phyloP scores from a whole-genome alignment of 2,888 invertebrate genomes.

The Leistus spinibarbis region DNA sequence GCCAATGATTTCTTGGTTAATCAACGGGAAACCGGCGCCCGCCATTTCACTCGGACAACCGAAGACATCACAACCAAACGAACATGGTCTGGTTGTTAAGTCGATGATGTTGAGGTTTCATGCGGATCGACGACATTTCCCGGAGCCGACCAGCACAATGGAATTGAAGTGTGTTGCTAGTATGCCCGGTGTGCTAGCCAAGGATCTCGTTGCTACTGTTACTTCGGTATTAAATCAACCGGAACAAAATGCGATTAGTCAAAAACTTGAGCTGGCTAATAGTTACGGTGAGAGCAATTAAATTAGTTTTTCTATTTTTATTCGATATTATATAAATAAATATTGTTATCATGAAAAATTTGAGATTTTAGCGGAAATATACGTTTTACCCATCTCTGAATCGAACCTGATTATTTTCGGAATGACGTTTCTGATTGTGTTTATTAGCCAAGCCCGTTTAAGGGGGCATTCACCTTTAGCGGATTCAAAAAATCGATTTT shows the following conservation, averaged over 20 bases:
- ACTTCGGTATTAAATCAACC: not conserved
- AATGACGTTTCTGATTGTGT: too few relatives aligned
- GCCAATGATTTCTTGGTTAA: constrained; percentile 53
- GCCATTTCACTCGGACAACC: constrained; percentile 48
- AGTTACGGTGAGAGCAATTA: not conserved
- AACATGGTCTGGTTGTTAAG: constrained; percentile 48
- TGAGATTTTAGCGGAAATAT: too few relatives aligned
- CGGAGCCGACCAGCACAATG: constrained; percentile 46
- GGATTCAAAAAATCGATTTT: too few relatives aligned
- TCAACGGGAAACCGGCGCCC: constrained; percentile 51
- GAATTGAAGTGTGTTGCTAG: constrained; percentile 52
- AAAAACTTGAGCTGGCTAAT: not conserved
- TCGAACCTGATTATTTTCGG: too few relatives aligned
- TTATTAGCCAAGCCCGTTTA: too few relatives aligned
- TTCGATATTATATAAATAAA: too few relatives aligned
- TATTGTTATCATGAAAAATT: too few relatives aligned
- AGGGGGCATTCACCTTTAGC: too few relatives aligned
- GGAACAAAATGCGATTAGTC: not conserved
- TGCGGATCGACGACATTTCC: constrained; percentile 49
- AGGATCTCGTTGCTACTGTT: not conserved
- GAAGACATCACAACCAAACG: constrained; percentile 48
- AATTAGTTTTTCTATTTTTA: too few relatives aligned
- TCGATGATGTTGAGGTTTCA: constrained; percentile 48
- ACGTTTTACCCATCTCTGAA: too few relatives aligned
- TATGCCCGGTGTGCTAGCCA: not conserved